Conservation (phyloP, 2,113 vertebrate genomes). For the Limnothrissa miodon region DNA sequence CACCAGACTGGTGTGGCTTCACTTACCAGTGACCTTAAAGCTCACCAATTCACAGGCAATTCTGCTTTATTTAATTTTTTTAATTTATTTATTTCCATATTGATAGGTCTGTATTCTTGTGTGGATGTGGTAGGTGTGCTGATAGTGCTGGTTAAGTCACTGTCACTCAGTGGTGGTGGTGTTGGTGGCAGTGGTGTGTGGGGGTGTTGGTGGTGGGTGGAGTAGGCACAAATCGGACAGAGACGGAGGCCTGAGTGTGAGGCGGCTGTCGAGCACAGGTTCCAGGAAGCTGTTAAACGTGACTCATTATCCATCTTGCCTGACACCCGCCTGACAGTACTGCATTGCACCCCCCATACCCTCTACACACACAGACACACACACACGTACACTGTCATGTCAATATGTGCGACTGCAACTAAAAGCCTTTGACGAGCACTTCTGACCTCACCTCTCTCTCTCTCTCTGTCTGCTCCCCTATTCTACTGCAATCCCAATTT, state of each 20-base stretch:
- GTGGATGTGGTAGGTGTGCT: neutral
- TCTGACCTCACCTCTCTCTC: constrained; percentile 67
- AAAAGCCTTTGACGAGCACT: constrained; percentile 73
- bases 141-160: constrained; percentile 45
- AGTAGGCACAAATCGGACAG: constrained; percentile 17
- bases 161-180: constrained; percentile 68
- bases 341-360: constrained; percentile 58
- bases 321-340: constrained; percentile 64
- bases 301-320: constrained; percentile 67
- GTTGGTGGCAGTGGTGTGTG: neutral
- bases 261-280: constrained; percentile 52
- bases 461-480: constrained; percentile 35
- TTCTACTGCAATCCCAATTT: constrained; percentile 33
- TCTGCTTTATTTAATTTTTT: neutral
- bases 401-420: constrained; percentile 52
- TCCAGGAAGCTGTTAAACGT: constrained; percentile 68
- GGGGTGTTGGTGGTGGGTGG: constrained; percentile 2
- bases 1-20: neutral
- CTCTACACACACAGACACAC: neutral
- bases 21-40: neutral
- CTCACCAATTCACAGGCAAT: neutral
- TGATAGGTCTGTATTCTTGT: neutral
- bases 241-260: neutral
- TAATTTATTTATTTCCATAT: neutral
- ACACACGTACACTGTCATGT: neutral